Conservation (phyloP, 2,797 vertebrate species). For the Anniella stebbinsi region DNA sequence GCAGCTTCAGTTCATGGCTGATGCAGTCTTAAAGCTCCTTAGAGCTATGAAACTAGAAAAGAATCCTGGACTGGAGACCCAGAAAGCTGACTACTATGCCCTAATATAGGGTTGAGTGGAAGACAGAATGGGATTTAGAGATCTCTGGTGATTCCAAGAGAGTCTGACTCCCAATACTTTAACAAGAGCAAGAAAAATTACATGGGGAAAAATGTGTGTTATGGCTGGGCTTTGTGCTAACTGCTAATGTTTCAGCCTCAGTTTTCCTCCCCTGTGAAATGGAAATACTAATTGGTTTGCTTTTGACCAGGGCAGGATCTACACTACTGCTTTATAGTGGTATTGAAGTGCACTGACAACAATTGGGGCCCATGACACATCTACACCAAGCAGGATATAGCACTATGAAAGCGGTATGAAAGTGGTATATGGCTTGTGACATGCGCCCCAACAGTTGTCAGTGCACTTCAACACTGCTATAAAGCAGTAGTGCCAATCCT, state of each 20-base stretch:
- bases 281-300: background rate
- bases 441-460: too few relatives aligned
- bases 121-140: background rate
- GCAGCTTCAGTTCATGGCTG: conserved; percentile 34
- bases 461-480: too few relatives aligned
- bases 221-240: background rate
- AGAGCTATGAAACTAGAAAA: background rate
- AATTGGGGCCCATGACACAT: too few relatives aligned
- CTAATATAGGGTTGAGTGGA: background rate
- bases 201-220: background rate
- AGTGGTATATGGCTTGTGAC: too few relatives aligned
- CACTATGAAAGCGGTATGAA: too few relatives aligned
- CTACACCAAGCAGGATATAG: too few relatives aligned
- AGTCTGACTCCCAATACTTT: background rate
- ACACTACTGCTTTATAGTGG: too few relatives aligned
- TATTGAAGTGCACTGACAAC: too few relatives aligned
- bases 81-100: background rate
- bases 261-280: background rate
- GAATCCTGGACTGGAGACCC: background rate
- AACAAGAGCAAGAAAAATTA: background rate
- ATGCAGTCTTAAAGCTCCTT: background rate
- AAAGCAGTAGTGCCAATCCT: too few relatives aligned
- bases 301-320: too few relatives aligned
- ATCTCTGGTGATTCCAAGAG: background rate
- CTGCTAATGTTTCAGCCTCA: background rate